A percentile compares a stretch with the other conserved stretches of the same genome.
These are phyloP conservation scores for Erebia aethiops DNA, from an alignment of 2,888 invertebrate species.

Conservation along the genomic window DNA sequence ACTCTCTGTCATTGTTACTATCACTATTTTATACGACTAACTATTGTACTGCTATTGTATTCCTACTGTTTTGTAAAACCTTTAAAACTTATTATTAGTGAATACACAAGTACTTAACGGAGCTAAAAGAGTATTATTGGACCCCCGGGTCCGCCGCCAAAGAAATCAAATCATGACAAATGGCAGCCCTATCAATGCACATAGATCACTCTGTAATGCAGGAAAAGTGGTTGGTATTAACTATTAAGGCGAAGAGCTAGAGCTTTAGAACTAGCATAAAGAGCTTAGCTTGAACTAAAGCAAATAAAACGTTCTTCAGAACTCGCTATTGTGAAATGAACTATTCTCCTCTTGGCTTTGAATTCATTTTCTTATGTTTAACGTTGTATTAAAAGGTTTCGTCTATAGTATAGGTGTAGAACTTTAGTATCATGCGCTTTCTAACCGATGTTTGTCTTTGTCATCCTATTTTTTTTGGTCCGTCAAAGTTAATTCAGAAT, in stretches of 20 bases:
- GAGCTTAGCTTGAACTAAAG: slow-evolving; percentile 20
- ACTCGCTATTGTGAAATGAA: slow-evolving; percentile 21
- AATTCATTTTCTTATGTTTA: slow-evolving; percentile 21
- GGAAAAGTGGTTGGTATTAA: slow-evolving; percentile 35
- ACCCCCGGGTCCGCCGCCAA: too few species aligned
- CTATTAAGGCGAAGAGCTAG: slow-evolving; percentile 33
- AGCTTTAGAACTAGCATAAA: slow-evolving; percentile 30
- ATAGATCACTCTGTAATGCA: slow-evolving; percentile 30
- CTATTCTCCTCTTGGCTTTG: slow-evolving; percentile 4
- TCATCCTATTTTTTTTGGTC: neutral
- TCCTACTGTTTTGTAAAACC: too few species aligned
- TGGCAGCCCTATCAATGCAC: slow-evolving; percentile 11
- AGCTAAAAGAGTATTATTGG: too few species aligned
- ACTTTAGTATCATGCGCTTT: neutral
- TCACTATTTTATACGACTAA: too few species aligned
- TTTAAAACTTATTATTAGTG: too few species aligned
- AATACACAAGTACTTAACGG: too few species aligned
- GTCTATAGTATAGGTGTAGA: neutral
- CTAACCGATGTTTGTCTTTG: neutral
- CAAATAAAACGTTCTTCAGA: slow-evolving; percentile 25
- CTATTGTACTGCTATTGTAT: too few species aligned
- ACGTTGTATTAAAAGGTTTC: neutral
- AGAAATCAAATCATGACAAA: slow-evolving; percentile 12
- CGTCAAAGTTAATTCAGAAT: neutral
- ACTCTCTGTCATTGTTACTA: too few species aligned